A percentile compares a stretch with the other conserved stretches of the same genome.
Conservation (phyloP, 2,888 invertebrate genomes). For the Protonemura montana region DNA sequence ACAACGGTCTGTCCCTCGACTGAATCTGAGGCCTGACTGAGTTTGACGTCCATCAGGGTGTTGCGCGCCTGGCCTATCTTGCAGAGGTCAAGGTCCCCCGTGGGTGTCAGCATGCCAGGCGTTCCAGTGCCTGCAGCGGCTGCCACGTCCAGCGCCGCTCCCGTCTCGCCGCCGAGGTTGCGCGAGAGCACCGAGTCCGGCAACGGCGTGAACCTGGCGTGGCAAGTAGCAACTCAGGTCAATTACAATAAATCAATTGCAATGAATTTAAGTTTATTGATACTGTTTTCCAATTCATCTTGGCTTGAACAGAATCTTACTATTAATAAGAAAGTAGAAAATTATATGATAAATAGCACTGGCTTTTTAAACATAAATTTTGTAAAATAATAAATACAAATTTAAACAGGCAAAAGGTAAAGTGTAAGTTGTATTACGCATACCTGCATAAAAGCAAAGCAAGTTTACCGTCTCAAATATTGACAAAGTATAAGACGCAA, state of each 20-base stretch:
- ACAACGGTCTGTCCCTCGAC: constrained; percentile 99
- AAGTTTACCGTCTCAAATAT: too few relatives aligned
- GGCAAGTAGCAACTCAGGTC: background rate
- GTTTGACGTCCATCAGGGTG: constrained; percentile 97
- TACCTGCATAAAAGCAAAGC: too few relatives aligned
- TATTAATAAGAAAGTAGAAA: too few relatives aligned
- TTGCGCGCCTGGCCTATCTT: constrained; percentile 99
- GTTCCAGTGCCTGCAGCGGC: constrained; percentile 80
- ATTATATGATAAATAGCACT: too few relatives aligned
- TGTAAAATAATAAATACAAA: too few relatives aligned
- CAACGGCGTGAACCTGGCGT: constrained; percentile 83
- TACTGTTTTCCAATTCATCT: too few relatives aligned
- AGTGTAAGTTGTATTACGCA: too few relatives aligned
- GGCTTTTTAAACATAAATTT: too few relatives aligned
- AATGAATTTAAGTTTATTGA: too few relatives aligned
- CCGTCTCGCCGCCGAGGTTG: constrained; percentile 83
- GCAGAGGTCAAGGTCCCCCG: constrained; percentile 89
- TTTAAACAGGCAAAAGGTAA: too few relatives aligned
- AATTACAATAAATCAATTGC: background rate
- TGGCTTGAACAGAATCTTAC: too few relatives aligned
- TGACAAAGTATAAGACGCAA: too few relatives aligned
- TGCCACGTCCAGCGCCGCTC: constrained; percentile 84
- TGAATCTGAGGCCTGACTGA: constrained; percentile 97
- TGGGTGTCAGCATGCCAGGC: constrained; percentile 66
- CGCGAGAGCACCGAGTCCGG: constrained; percentile 94